Base-by-base conservation (phyloP, 2,113 vertebrate genomes). In the Zosterops borbonicus region DNA sequence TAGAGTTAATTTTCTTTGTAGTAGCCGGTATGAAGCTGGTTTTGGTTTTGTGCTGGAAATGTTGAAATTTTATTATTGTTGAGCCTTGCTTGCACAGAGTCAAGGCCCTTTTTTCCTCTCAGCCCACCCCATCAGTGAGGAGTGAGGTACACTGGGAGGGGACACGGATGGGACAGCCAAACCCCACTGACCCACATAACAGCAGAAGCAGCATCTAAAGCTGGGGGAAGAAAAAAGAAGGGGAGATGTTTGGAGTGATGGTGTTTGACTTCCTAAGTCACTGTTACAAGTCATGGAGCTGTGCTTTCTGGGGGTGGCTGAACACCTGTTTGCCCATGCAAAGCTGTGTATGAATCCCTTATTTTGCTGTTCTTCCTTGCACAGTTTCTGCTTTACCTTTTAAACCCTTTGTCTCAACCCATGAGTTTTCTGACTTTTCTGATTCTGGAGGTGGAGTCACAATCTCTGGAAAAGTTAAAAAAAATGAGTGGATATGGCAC, bases 121-220 rank as follows among this genome's bases (percentile, higher is more conserved):
- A 81, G 16, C 20, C 31, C 27, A 74, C 3, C 15, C 13, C 42
- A 81, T 4, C 41, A 56, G 8, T 29, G 11, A 63, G 56, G 28
- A 50, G 23, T 20, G 13, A 19, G 9, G 11, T 17, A 39, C 18
- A 20, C 21, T 44, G 11, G 46, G 19, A 47, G 9, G 15, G 11
- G 19, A 49, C 15, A 22, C 4, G 15, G 15, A 16, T 0, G 2
- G 16, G 9, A 42, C 12, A 42, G 29, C 29, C 7, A 2, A 68
- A 47, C 28, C 9, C 53, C 17, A 23, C 46, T 31, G 21, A 46
- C 18, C 9, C n/a, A 13, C 3, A 17, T 31, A 28, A 25, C 18
- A 29, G 18, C 52, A 46, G 22, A 9, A 44, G 41, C 17, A 91
- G 5, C 29, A 35, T 27, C 15, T n/a, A 53, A 53, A 65, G 11